Evolutionary conservation across 2,113 vertebrate species (phyloP), one percentile per base, ranked within the genome.

Genomic region (Spheniscus mendiculus): DNA sequence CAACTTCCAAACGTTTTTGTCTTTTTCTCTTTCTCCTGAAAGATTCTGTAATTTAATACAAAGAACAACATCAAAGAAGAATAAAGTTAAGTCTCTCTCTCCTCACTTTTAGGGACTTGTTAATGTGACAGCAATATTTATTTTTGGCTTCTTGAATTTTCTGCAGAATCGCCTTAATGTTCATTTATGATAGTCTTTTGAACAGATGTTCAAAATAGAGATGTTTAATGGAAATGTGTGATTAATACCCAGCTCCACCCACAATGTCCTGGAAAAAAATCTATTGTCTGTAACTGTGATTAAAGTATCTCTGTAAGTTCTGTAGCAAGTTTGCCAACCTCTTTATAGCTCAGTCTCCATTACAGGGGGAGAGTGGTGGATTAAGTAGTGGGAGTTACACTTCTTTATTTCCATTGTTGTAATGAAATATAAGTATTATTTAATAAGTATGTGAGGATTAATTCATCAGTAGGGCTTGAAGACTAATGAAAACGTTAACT

Each of bases 351-450:
- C 26, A 47, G 30, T 49, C 49, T 83, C 45, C 26, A 15, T 25
- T 40, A 19, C n/a, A 67, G 38, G 15, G 10, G 11, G 4, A 90
- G 45, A 84, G 25, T 11, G 53, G 80, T 30, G 26, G 40, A 45
- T 89, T 95, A 90, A 73, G 21, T 49, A 71, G 55, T n/a, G 12
- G 72, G 78, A 90, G 40, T 61, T 80, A 65, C n/a, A 22, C 23
- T 34, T 62, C 30, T 73, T 93, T 81, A 70, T 93, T 93, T 94
- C 95, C 26, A 77, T 74, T 55, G 62, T 47, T 94, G 40, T 59
- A 81, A 93, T 95, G 78, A 93, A 88, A 95, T 69, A 5, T 45
- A 86, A 79, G 42, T 82, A 71, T 92, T 82, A 61, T 89, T 84
- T 89, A 91, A 72, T 77, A 81, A 92, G 22, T 63, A 61, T 69